Evolutionary conservation across 2,888 invertebrate species (phyloP), one percentile per base, ranked within the genome.

Genomic region (Dryomyza anilis): DNA sequence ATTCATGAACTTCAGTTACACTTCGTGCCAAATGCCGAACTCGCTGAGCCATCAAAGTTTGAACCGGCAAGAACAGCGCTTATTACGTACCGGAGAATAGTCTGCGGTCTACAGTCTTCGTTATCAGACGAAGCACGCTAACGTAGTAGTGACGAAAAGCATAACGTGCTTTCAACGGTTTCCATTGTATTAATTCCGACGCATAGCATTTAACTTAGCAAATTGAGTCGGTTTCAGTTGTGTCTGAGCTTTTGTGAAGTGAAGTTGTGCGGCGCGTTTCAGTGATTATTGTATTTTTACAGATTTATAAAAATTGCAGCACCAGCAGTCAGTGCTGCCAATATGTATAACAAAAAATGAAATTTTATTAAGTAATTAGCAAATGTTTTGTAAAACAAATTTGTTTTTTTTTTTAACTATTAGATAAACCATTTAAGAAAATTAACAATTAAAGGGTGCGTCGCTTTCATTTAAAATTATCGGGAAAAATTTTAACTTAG

Each of bases 221-320:
- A 23, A 25, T 16, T 21, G 14, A 7, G 48, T 14, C 23, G 23
- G 12, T 12, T 36, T 76, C 71, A 76, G 71, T 76, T 67, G 71
- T 70, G 62, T 68, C 61, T 69, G 62, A 74, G 77, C 74, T 76
- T 72, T 73, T 67, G 73, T 68, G 68, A 67, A 69, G 73, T 70
- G 43, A 69, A 73, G 76, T 76, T 70, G 71, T 70, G 14, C n/a
- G 23, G 7, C 39, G 39, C 14, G n/a, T n/a, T n/a, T n/a, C n/a
- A n/a, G n/a, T n/a, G n/a, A n/a, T n/a, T n/a, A n/a, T n/a, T n/a
- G n/a, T n/a, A n/a, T n/a, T n/a, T n/a, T n/a, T n/a, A n/a, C n/a
- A n/a, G n/a, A n/a, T n/a, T n/a, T n/a, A n/a, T n/a, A n/a, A n/a
- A n/a, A n/a, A n/a, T n/a, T n/a, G n/a, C n/a, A n/a, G n/a, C n/a